Evolutionary conservation across 2,113 vertebrate species (phyloP).

Genomic region (Odontesthes bonariensis): DNA sequence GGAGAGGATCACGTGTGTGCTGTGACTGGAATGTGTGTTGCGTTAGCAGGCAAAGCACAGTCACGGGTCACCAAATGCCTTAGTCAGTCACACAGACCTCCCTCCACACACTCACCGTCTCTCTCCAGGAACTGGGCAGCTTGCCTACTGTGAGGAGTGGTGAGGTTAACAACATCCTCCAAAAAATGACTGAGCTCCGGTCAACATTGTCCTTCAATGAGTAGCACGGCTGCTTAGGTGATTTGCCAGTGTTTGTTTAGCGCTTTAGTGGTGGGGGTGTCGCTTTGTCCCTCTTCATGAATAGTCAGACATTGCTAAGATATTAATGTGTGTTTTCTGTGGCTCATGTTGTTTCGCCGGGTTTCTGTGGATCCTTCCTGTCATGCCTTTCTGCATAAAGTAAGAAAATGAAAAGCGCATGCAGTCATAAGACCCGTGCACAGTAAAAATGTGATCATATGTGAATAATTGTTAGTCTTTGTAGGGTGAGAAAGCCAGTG

Average conservation of each 20-base stretch:
- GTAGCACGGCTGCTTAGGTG: constrained; percentile 16
- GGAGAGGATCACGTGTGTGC: constrained; percentile 44
- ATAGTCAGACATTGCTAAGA: constrained; percentile 1
- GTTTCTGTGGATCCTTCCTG: not conserved
- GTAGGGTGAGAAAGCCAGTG: not conserved
- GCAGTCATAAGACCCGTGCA: too few species aligned
- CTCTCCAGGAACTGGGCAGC: constrained; percentile 51
- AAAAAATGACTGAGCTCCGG: constrained; percentile 23
- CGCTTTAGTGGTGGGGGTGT: not conserved
- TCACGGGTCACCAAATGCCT: constrained; percentile 54
- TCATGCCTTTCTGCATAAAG: not conserved
- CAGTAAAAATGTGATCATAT: too few species aligned
- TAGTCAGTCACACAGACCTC: constrained; percentile 17
- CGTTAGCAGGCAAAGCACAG: constrained; percentile 45
- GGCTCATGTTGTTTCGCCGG: not conserved
- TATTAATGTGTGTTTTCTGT: not conserved
- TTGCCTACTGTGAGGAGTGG: constrained; percentile 32
- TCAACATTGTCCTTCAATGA: constrained; percentile 37
- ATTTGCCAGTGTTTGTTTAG: constrained; percentile 13
- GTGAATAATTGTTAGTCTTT: too few species aligned
- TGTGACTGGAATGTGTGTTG: constrained; percentile 64
- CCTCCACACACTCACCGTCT: not conserved
- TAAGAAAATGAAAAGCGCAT: not conserved
- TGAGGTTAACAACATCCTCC: constrained; percentile 37
- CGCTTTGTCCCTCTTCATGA: not conserved